phyloP scores from a whole-genome alignment of 2,888 invertebrate genomes.

The Sphaerophoria taeniata region DNA sequence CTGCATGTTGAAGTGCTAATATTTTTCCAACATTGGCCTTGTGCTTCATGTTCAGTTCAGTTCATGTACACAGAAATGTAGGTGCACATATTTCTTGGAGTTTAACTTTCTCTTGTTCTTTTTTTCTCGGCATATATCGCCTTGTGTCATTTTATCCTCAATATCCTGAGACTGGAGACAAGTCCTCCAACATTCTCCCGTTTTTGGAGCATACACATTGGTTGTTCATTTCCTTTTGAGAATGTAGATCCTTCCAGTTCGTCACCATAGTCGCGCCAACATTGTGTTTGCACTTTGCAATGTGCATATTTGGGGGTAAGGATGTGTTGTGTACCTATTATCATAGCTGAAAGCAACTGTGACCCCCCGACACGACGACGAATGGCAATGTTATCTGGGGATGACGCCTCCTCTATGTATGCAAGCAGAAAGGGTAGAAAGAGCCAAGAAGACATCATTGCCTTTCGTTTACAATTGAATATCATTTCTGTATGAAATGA shows the following conservation, averaged over 20 bases:
- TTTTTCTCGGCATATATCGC: neutral
- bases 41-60: conserved; percentile 22
- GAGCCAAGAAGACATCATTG: conserved; percentile 68
- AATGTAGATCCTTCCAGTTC: conserved; percentile 21
- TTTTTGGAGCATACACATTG: conserved; percentile 14
- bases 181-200: conserved; percentile 1
- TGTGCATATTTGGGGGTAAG: neutral
- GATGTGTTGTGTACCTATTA: conserved; percentile 51
- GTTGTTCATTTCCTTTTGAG: conserved; percentile 65
- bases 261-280: neutral
- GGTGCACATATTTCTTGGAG: conserved; percentile 32
- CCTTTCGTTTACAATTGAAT: conserved; percentile 73
- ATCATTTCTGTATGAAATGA: conserved; percentile 73
- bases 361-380: neutral
- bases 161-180: conserved; percentile 51
- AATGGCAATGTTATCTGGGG: neutral
- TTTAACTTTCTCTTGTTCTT: neutral
- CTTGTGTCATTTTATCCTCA: conserved; percentile 18
- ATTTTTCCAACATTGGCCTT: conserved; percentile 66
- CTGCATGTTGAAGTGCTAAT: conserved; percentile 65
- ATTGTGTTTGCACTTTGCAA: conserved; percentile 8
- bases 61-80: conserved; percentile 21
- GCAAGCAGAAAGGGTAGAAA: conserved; percentile 65
- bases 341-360: conserved; percentile 39
- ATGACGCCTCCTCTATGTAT: conserved; percentile 3